Evolutionary conservation across 2,797 vertebrate genomes (phyloP), one percentile per base, ranked within the genome.

Genomic region (Pygocentrus nattereri): DNA sequence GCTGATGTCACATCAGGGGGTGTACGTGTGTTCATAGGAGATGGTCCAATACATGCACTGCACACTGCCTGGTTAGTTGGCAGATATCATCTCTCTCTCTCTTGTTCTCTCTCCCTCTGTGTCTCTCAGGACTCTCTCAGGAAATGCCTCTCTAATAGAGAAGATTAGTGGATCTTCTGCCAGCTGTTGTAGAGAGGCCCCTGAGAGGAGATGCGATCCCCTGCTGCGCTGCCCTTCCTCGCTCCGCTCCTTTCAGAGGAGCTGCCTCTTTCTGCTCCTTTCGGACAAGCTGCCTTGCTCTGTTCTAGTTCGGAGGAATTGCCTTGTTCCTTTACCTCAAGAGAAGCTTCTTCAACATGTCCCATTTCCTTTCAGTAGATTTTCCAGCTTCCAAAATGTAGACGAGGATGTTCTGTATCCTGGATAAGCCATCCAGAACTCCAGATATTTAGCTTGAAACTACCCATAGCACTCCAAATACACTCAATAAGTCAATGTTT

Each of bases 131-230:
- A 61, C n/a, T 82, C 18, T 81, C 30, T 81, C 84, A 88, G 87
- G 88, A 92, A 93, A 89, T 90, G 77, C 82, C 85, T 84, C 77
- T 80, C 72, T 86, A 87, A 91, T 89, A 87, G 86, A 75, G 83
- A 78, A 89, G 84, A 90, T 90, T 89, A 88, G 82, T 76, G 85
- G 89, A 83, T 85, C 80, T 80, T 90, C 84, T 81, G 80, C 84
- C 84, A 90, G 89, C 86, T 90, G 90, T 85, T 72, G 79, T 81
- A 79, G 73, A 84, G 79, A 67, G 59, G 27, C 70, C 44, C 49
- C 54, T 64, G 59, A 76, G 30, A 30, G 25, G 76, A 78, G 74
- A 85, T 74, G 72, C 31, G 54, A 34, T 54, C 76, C 16, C 74
- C 61, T 38, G 27, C 85, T 82, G 71, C 41, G 84, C 16, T 71